These are phyloP conservation scores for Caenorhabditis japonica DNA, from an alignment of 2,888 invertebrate genomes.

Conservation along the genomic window DNA sequence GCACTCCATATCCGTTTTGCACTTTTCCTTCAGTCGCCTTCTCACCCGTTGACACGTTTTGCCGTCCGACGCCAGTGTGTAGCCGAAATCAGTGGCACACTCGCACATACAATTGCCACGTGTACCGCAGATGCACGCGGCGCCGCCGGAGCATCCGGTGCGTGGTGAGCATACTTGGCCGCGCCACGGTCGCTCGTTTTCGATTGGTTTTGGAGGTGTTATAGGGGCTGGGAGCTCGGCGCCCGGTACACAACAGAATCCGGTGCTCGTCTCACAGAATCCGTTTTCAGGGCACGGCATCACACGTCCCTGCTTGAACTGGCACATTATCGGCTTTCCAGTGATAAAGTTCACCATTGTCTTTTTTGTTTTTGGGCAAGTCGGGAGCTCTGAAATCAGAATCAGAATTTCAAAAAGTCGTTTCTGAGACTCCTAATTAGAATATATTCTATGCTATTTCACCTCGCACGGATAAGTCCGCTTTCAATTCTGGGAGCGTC, in stretches of 20 bases:
- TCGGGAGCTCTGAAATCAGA: conserved; percentile 71
- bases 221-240: background rate
- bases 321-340: conserved; percentile 70
- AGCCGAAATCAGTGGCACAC: conserved; percentile 71
- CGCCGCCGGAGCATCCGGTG: conserved; percentile 65
- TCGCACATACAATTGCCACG: conserved; percentile 64
- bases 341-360: conserved; percentile 67
- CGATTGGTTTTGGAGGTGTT: conserved; percentile 2
- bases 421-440: no score
- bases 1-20: conserved; percentile 73
- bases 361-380: conserved; percentile 70
- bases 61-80: conserved; percentile 63
- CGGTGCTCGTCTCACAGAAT: conserved; percentile 67
- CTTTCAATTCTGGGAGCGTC: no score
- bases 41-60: conserved; percentile 67
- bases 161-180: conserved; percentile 46
- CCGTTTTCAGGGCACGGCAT: conserved; percentile 65
- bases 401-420: no score
- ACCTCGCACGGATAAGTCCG: no score
- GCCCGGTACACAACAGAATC: conserved; percentile 68
- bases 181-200: conserved; percentile 51
- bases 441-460: no score
- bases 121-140: conserved; percentile 66
- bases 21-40: conserved; percentile 73
- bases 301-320: conserved; percentile 54